Percentiles rank a stretch among this genome's conserved stretches.
Conservation (phyloP, 2,113 vertebrate species). For the Saguinus imperator region DNA sequence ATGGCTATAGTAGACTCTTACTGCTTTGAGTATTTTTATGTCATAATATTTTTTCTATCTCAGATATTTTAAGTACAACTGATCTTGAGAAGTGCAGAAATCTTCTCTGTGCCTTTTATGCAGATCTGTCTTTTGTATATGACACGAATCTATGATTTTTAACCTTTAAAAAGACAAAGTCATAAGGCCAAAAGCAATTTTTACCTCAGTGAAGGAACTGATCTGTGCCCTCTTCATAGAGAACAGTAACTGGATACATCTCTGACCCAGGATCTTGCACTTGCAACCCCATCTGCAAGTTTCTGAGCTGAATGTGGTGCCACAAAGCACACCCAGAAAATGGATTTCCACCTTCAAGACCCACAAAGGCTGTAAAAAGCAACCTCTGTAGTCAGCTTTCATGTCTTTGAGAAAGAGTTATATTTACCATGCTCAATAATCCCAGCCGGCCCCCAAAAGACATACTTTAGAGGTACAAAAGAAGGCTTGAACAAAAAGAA, state of each 20-base stretch:
- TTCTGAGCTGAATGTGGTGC: background rate
- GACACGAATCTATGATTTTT: slow-evolving; percentile 32
- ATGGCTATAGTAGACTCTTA: slow-evolving; percentile 18
- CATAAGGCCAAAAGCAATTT: background rate
- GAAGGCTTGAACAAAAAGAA: background rate
- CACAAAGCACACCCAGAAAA: background rate
- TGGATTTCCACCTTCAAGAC: background rate
- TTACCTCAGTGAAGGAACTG: background rate
- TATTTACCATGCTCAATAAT: background rate
- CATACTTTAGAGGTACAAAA: background rate
- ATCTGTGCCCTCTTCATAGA: background rate
- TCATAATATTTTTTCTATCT: slow-evolving; percentile 55
- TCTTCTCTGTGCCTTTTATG: background rate
- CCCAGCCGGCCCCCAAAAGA: background rate
- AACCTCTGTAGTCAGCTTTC: background rate
- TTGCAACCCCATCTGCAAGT: background rate
- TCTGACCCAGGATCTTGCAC: background rate
- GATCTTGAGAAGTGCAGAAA: background rate
- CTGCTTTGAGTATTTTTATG: slow-evolving; percentile 53
- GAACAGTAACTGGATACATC: background rate
- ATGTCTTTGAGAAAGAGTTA: background rate
- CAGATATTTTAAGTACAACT: slow-evolving; percentile 46
- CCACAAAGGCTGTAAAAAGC: background rate
- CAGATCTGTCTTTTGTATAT: background rate
- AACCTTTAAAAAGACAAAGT: slow-evolving; percentile 46